phyloP scores from a whole-genome alignment of 2,797 vertebrate genomes.

The Scarus forsteni region DNA sequence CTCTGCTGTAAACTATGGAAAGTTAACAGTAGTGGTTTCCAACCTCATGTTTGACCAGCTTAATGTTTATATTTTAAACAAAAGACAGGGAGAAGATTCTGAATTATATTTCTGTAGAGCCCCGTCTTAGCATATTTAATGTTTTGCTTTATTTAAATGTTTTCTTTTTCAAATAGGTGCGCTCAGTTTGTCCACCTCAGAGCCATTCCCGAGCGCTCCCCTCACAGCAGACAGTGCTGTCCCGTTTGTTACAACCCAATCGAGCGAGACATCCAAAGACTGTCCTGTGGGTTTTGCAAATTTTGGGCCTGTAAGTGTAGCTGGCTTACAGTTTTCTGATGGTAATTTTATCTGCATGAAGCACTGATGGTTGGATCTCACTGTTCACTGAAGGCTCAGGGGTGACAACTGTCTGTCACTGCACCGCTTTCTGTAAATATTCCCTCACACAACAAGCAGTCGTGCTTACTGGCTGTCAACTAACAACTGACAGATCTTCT shows the following conservation, averaged over 20 bases:
- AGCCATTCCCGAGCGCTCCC: constrained; percentile 86
- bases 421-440: constrained; percentile 25
- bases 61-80: too few species aligned
- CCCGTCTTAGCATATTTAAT: too few species aligned
- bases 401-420: constrained; percentile 30
- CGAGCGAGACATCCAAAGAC: constrained; percentile 88
- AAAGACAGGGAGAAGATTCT: too few species aligned
- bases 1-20: too few species aligned
- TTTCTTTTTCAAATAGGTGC: constrained; percentile 86
- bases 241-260: constrained; percentile 86
- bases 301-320: constrained; percentile 93
- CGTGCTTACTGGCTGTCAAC: constrained; percentile 58
- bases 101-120: too few species aligned
- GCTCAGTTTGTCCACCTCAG: constrained; percentile 85
- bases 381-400: constrained; percentile 35
- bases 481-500: constrained; percentile 46
- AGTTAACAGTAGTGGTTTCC: too few species aligned
- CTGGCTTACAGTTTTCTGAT: constrained; percentile 57
- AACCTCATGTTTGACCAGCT: too few species aligned
- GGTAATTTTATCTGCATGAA: constrained; percentile 55
- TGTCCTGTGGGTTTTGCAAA: constrained; percentile 89
- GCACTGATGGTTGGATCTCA: constrained; percentile 43
- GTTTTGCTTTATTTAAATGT: constrained; percentile 45
- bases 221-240: constrained; percentile 89
- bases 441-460: constrained; percentile 8